These are phyloP conservation scores for Drosophila asahinai DNA, from an alignment of 1,140 invertebrate species.

Conservation along the genomic window DNA sequence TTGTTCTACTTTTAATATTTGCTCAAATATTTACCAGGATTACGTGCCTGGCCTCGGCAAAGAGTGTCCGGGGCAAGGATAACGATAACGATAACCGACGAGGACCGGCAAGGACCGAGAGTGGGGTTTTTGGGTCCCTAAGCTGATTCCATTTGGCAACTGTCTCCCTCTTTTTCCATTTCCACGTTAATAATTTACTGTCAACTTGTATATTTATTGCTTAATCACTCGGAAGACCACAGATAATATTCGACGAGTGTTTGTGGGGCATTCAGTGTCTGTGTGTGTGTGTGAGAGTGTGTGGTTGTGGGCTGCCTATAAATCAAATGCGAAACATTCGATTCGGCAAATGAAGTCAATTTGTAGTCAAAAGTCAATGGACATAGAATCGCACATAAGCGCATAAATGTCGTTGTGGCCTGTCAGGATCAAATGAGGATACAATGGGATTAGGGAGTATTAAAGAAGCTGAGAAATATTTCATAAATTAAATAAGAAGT, in stretches of 20 bases:
- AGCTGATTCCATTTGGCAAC: constrained; percentile 39
- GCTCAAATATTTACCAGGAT: constrained; percentile 71
- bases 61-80: constrained; percentile 10
- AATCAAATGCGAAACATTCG: constrained; percentile 61
- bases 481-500: not conserved
- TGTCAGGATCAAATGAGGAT: not conserved
- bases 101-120: constrained; percentile 1
- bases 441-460: constrained; percentile 21
- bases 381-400: constrained; percentile 3
- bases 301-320: constrained; percentile 36
- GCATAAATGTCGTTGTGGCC: not conserved
- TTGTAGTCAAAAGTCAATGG: constrained; percentile 48
- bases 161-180: constrained; percentile 15
- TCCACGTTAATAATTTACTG: constrained; percentile 74
- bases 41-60: constrained; percentile 63
- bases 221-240: constrained; percentile 79
- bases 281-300: constrained; percentile 8
- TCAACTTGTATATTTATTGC: constrained; percentile 79
- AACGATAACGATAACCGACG: constrained; percentile 13
- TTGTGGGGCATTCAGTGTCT: constrained; percentile 14
- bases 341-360: constrained; percentile 52
- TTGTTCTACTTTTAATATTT: constrained; percentile 74
- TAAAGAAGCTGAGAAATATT: not conserved
- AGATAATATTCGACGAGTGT: constrained; percentile 64
- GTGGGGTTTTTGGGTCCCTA: constrained; percentile 12